Evolutionary conservation across 2,888 invertebrate genomes (phyloP), one percentile per base, ranked within the genome.

Genomic region (Drosophila hamatofila): DNA sequence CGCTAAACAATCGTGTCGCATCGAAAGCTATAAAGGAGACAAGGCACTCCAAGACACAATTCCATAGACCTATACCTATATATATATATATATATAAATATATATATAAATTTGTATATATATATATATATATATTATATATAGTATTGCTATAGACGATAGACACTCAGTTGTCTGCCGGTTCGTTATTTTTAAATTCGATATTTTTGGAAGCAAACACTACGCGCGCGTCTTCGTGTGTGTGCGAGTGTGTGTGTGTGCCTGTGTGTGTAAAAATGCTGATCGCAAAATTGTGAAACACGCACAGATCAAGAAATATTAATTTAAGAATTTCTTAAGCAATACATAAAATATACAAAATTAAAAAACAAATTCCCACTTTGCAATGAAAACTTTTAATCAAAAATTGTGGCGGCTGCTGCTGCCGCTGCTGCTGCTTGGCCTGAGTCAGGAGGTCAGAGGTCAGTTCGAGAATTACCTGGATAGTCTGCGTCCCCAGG

Each of bases 111-210:
- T 27, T 54, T 60, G 21, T 37, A 39, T 62, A 33, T 18, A 42
- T 23, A 27, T 57, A 42, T 44, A 63, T 35, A 35, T 25, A 27
- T 27, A 60, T n/a, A n/a, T 8, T 23, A 51, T 52, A 18, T 25
- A 18, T 39, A 39, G 18, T 62, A 37, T 21, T 54, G 30, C 54
- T 54, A 39, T 64, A 51, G 51, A 61, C 54, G 72, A 64, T 63
- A 80, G 52, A 66, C 14, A 80, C 49, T 56, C 33, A 57, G 59
- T 65, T 59, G 57, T 57, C 61, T 18, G 78, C 65, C 74, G 75
- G 56, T 42, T 64, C 60, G 63, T 90, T 91, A 92, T 91, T 91
- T 91, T 78, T 91, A 91, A 90, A 89, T 76, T 60, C 73, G 73
- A 81, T 91, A 90, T 90, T 90, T 90, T 90, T 90, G 89, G 89